Base-by-base conservation (phyloP, 1,140 invertebrate genomes). In the Drosophila sulfurigaster region DNA sequence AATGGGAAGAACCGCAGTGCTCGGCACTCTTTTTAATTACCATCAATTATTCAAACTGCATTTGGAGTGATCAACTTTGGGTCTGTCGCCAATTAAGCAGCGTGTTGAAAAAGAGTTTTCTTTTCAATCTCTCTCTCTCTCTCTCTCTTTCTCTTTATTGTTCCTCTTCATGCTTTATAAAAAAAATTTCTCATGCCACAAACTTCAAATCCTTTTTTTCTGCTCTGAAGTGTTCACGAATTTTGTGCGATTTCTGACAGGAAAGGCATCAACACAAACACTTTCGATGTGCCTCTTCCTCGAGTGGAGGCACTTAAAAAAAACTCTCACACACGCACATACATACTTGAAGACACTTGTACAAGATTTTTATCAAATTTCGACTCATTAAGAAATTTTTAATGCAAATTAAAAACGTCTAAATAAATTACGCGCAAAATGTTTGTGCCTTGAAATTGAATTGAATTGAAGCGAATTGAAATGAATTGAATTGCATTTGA, bases 41-140 rank as follows among this genome's bases (percentile, higher is more conserved):
- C 70, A 78, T 90, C 90, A 91, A 91, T 91, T 91, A 91, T 91
- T 91, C 90, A 91, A 91, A 91, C 82, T 83, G 90, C 86, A 91
- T 91, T 91, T 90, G 80, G 74, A 90, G 70, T 90, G 89, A 91
- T 86, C 90, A 86, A 90, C 82, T 91, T 91, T 86, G 91, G 86
- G 79, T 82, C 81, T 76, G 75, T 75, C 35, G 66, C 56, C 87
- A 91, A 90, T 91, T 90, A 81, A 71, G 54, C 56, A 41, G 46
- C 49, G 71, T 75, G 81, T 45, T 56, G 73, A 30, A 56, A 51
- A 62, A 56, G 10, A 38, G 35, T 38, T n/a, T 54, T 68, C 67
- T 66, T 67, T 56, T 73, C 69, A 59, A 57, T 20, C 58, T 79
- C 48, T 63, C 63, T 75, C 38, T 64, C 38, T 41, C 62, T 64